A percentile compares a stretch with the other conserved stretches of the same genome.
These are phyloP conservation scores for Xestia c-nigrum DNA, from an alignment of 2,888 invertebrate species.

Conservation along the genomic window DNA sequence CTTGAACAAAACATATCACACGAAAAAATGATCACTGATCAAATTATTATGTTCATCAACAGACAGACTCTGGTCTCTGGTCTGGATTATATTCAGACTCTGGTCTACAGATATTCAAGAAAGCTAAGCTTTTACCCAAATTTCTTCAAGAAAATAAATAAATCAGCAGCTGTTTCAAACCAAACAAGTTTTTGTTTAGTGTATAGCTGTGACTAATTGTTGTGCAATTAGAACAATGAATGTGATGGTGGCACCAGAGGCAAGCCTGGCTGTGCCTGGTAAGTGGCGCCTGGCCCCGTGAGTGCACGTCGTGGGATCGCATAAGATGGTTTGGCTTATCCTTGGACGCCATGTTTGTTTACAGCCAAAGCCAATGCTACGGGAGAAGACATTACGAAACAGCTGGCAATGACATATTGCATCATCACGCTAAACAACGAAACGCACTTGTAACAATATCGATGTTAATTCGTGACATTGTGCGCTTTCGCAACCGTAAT, in stretches of 20 bases:
- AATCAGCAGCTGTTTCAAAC: conserved; percentile 32
- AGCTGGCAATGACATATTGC: conserved; percentile 87
- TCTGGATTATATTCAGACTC: too few relatives aligned
- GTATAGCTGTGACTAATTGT: conserved; percentile 28
- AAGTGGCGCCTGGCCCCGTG: background rate
- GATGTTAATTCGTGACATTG: conserved; percentile 74
- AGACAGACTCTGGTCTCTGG: too few relatives aligned
- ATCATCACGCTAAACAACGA: conserved; percentile 77
- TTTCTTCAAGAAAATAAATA: background rate
- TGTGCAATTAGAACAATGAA: conserved; percentile 28
- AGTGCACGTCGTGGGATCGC: background rate
- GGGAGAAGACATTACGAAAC: conserved; percentile 78
- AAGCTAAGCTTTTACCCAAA: background rate
- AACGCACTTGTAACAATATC: conserved; percentile 67
- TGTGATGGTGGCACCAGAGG: background rate
- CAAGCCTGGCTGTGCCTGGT: background rate
- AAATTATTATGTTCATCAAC: background rate
- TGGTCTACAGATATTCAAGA: background rate
- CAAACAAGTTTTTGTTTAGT: conserved; percentile 12
- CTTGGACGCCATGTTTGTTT: conserved; percentile 78
- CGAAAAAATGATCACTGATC: too few relatives aligned
- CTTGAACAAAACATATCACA: background rate
- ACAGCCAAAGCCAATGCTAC: conserved; percentile 66
- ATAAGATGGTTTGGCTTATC: conserved; percentile 24
- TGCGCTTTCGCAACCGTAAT: conserved; percentile 71